phyloP scores from a whole-genome alignment of 2,113 vertebrate species.

The Microtus oregoni region DNA sequence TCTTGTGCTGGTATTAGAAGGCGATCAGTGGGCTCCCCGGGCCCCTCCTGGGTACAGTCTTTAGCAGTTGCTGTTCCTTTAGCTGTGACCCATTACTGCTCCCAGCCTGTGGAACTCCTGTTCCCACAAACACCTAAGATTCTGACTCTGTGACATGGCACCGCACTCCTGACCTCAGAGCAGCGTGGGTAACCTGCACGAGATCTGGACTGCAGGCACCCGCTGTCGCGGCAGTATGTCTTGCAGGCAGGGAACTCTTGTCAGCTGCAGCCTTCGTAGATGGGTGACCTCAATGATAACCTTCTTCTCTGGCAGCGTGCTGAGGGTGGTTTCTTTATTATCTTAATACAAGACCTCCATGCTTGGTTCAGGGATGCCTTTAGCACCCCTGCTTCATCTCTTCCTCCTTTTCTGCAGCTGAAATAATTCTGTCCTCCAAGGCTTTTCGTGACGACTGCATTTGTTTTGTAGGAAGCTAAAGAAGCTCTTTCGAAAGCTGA shows the following conservation, averaged over 20 bases:
- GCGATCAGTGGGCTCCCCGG: not conserved
- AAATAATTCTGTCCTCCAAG: not conserved
- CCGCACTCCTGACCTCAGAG: not conserved
- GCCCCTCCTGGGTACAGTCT: not conserved
- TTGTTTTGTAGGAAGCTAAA: slow-evolving; percentile 93
- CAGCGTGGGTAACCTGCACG: not conserved
- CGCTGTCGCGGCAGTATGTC: too few species aligned
- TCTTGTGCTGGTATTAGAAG: not conserved
- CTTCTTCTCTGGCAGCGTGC: not conserved
- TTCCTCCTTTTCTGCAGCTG: not conserved
- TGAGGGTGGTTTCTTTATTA: not conserved
- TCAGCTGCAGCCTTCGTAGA: not conserved
- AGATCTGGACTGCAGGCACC: too few species aligned
- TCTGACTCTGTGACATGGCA: not conserved
- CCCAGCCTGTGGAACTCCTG: not conserved
- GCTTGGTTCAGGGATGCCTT: not conserved
- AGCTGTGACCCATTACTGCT: not conserved
- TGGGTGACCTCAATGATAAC: not conserved
- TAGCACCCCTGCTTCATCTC: not conserved
- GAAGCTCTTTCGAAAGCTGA: slow-evolving; percentile 95
- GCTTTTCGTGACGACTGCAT: not conserved
- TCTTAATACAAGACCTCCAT: not conserved
- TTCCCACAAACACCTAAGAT: not conserved
- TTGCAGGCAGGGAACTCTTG: not conserved
- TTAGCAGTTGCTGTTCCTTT: not conserved